Evolutionary conservation across 2,888 invertebrate genomes (phyloP), one percentile per base, ranked within the genome.

Genomic region (Amphipoea oculea): DNA sequence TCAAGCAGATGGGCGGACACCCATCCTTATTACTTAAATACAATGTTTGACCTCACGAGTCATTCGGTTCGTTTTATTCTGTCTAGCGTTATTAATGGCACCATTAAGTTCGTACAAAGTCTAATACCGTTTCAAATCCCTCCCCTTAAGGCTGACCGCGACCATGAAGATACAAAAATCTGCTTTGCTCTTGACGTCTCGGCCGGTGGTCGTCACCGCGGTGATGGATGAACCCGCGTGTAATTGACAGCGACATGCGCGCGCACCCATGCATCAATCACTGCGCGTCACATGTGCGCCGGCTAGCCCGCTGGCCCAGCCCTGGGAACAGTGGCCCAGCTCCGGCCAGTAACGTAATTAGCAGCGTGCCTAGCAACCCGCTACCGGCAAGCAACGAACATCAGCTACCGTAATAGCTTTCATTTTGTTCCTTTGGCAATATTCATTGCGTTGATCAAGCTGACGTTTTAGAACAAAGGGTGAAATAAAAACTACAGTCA

Each of bases 171-270:
- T 54, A 78, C 67, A 81, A 87, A 77, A 74, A 68, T 82, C 51
- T 36, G 76, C 60, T 29, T 48, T 40, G n/a, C 80, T 76, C 69
- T 70, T 71, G 74, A 69, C 66, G 48, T 75, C 83, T 54, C 68
- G 40, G 82, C 73, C 80, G 82, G 89, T 81, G 87, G 86, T 84
- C 78, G 86, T 76, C 84, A 48, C 73, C 45, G 80, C 81, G 5
- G 89, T 93, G 93, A 92, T 90, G 90, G 92, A 93, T 91, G 92
- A 88, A 90, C 91, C 88, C 82, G 89, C 92, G 86, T 89, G 87
- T 93, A 93, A 93, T 93, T 93, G 93, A 93, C 93, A 93, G 92
- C 89, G 87, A 88, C 90, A 79, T 82, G 89, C 83, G 83, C 87
- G 73, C 85, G 82, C 86, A 79, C 83, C 86, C 85, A 78, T 85